A percentile compares a stretch with the other conserved stretches of the same genome.
These are phyloP conservation scores for Microcebus tavaratra DNA, from an alignment of 2,113 vertebrate genomes.

Conservation along the genomic window DNA sequence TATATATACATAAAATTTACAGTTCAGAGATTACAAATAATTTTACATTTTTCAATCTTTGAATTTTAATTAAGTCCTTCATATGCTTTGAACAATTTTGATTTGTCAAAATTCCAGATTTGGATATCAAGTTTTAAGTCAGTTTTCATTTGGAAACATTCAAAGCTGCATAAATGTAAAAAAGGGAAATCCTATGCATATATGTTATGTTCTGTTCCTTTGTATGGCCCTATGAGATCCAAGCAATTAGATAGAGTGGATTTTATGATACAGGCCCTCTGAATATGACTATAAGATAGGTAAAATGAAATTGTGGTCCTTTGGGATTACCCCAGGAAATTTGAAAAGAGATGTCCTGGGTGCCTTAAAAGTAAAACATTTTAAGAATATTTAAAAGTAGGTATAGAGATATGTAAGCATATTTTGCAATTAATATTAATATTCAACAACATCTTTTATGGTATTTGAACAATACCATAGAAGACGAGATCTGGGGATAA, in stretches of 20 bases:
- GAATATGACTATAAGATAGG: neutral
- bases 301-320: neutral
- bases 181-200: neutral
- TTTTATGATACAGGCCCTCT: neutral
- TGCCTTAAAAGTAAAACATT: neutral
- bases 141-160: slow-evolving; percentile 5
- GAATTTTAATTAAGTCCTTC: neutral
- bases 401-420: neutral
- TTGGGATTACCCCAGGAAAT: neutral
- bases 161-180: neutral
- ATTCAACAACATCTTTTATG: neutral
- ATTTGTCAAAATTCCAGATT: neutral
- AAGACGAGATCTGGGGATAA: neutral
- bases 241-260: neutral
- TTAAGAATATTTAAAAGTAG: slow-evolving; percentile 33
- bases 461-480: neutral
- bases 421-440: neutral
- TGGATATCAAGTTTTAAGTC: neutral
- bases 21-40: neutral
- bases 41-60: neutral
- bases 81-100: neutral
- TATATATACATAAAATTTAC: neutral
- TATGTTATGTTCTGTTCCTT: neutral
- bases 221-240: neutral
- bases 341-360: neutral